These are phyloP conservation scores for Heliconius hermathena DNA, from an alignment of 1,140 invertebrate species.

Conservation along the genomic window DNA sequence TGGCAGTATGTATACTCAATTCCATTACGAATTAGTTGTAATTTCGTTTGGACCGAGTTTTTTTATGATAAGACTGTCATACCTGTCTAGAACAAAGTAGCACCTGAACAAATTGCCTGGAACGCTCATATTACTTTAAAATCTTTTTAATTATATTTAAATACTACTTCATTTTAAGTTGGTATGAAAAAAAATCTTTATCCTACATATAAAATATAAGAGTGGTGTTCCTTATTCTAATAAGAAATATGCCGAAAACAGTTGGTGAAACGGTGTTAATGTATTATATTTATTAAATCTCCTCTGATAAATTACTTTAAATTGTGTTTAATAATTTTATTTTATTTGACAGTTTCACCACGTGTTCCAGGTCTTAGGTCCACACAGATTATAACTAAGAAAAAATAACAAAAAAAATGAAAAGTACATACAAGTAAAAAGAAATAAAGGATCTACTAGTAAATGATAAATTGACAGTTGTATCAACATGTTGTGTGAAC, in stretches of 20 bases:
- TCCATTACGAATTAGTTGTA: slow-evolving; percentile 67
- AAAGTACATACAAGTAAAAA: slow-evolving; percentile 1
- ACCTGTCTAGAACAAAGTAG: slow-evolving; percentile 6
- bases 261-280: slow-evolving; percentile 17
- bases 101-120: slow-evolving; percentile 13
- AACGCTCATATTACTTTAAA: background rate
- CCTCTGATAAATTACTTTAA: background rate
- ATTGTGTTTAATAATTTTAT: background rate
- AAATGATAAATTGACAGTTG: slow-evolving; percentile 11
- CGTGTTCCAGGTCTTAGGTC: slow-evolving; percentile 17
- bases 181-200: slow-evolving; percentile 36
- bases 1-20: slow-evolving; percentile 78
- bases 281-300: background rate
- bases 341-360: slow-evolving; percentile 17
- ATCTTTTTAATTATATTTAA: background rate
- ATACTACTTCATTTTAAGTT: slow-evolving; percentile 7
- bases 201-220: slow-evolving; percentile 64
- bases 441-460: background rate
- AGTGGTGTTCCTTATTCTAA: slow-evolving; percentile 75
- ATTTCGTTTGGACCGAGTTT: slow-evolving; percentile 52
- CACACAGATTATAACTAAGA: slow-evolving; percentile 8
- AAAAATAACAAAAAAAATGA: background rate
- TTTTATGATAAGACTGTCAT: slow-evolving; percentile 32
- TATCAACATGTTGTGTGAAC: background rate
- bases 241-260: slow-evolving; percentile 12